These are phyloP conservation scores for Therioaphis trifolii DNA, from an alignment of 2,888 invertebrate species.

Conservation along the genomic window DNA sequence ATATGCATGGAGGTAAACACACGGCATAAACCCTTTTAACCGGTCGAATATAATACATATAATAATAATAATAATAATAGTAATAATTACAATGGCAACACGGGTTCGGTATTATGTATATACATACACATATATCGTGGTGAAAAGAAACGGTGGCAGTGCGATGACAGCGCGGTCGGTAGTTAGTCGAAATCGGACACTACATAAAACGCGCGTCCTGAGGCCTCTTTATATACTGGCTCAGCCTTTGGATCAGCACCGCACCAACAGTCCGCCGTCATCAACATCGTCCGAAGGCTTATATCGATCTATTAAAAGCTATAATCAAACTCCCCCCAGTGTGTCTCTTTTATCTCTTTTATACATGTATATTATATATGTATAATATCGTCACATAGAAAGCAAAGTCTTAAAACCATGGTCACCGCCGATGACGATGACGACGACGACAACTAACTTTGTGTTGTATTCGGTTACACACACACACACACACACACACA, in stretches of 20 bases:
- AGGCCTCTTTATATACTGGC: constrained; percentile 6
- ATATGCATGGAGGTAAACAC: too few relatives aligned
- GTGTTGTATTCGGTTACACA: constrained; percentile 60
- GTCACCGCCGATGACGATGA: background rate
- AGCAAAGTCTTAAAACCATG: constrained; percentile 31
- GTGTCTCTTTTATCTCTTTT: constrained; percentile 44
- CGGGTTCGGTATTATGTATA: background rate
- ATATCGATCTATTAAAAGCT: constrained; percentile 56
- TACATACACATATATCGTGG: background rate
- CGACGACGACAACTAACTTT: constrained; percentile 24
- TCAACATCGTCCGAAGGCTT: constrained; percentile 32
- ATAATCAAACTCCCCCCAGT: constrained; percentile 40
- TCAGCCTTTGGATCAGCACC: constrained; percentile 10
- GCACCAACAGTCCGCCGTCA: background rate
- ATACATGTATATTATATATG: background rate
- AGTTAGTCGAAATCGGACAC: constrained; percentile 48
- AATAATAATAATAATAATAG: too few relatives aligned
- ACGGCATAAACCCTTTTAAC: constrained; percentile 19
- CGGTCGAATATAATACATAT: background rate
- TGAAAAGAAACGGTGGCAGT: background rate
- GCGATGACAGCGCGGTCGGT: background rate
- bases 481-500: too few relatives aligned
- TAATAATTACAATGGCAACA: constrained; percentile 38
- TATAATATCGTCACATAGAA: background rate
- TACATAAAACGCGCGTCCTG: constrained; percentile 43